phyloP scores from a whole-genome alignment of 2,888 invertebrate genomes.

The Erebia aethiops region DNA sequence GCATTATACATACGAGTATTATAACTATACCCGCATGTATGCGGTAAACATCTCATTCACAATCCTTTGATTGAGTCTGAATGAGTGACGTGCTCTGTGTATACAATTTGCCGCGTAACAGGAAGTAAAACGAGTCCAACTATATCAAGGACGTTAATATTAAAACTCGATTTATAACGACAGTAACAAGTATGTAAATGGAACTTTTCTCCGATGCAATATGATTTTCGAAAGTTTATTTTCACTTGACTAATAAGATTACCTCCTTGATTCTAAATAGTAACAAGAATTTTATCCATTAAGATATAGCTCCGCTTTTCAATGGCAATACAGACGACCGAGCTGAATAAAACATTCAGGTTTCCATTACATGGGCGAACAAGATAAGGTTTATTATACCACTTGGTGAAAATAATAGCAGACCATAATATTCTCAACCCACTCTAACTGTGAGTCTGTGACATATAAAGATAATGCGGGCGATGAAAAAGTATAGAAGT shows the following conservation, averaged over 20 bases:
- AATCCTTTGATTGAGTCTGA: conserved; percentile 78
- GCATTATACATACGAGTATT: conserved; percentile 46
- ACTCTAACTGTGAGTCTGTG: conserved; percentile 18
- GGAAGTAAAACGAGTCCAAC: conserved; percentile 76
- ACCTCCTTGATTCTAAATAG: background rate
- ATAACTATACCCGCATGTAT: conserved; percentile 52
- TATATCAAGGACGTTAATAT: conserved; percentile 75
- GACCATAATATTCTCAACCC: conserved; percentile 26
- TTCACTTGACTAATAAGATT: background rate
- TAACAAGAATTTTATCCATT: background rate
- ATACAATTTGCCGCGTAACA: conserved; percentile 72
- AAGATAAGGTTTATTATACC: conserved; percentile 19
- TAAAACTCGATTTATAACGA: conserved; percentile 59
- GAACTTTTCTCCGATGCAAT: conserved; percentile 33
- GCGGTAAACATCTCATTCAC: conserved; percentile 78
- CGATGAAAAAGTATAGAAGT: conserved; percentile 20
- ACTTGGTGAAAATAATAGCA: conserved; percentile 31
- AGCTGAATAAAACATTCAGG: conserved; percentile 19
- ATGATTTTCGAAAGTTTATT: conserved; percentile 31
- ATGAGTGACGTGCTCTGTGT: conserved; percentile 78
- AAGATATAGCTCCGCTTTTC: background rate
- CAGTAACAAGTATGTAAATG: conserved; percentile 34
- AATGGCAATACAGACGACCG: conserved; percentile 1
- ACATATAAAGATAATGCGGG: conserved; percentile 13
- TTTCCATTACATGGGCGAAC: conserved; percentile 15